Base-by-base conservation (phyloP, 1,140 invertebrate species). In the Physella acuta region DNA sequence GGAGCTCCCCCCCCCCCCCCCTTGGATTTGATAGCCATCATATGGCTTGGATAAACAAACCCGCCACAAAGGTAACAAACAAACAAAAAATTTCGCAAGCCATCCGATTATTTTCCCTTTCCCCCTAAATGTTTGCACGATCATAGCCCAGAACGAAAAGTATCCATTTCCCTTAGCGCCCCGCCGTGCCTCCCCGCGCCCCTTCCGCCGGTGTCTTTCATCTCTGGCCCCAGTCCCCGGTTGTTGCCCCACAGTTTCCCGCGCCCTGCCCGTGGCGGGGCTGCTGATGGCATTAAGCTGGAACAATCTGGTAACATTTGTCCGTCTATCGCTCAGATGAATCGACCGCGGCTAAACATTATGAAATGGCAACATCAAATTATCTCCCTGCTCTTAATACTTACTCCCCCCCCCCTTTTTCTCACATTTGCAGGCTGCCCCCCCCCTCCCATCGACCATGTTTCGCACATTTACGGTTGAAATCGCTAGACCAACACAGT, bases 1-100 rank as follows among this genome's bases (percentile, higher is more conserved):
- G 14, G 1, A 26, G 17, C 11, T 24, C 60, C 37, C 61, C n/a
- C n/a, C n/a, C n/a, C n/a, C n/a, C n/a, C n/a, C n/a, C n/a, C n/a
- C n/a, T n/a, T n/a, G n/a, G n/a, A n/a, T n/a, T n/a, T n/a, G 61
- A 63, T 63, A 44, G 11, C 31, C 8, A 63, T 28, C 61, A 63
- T 34, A 63, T 63, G 61, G 26, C 28, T n/a, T 49, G 51, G 8
- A 39, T 39, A 63, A 49, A 63, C 61, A 63, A 61, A 36, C 33
- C 37, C 16, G 3, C 5, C 34, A 63, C 3, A 63, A 63, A 36
- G 51, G 44, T 26, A 26, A 63, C 36, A 49, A 63, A 63, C 37
- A 44, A 63, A 63, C 36, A 49, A 51, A 51, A 51, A 49, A 24
- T 16, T 63, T 20, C 26, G 24, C 55, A 14, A 56, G 55, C 33